Evolutionary conservation across 2,888 invertebrate genomes (phyloP), one percentile per base, ranked within the genome.

Genomic region (Tortricodes alternella): DNA sequence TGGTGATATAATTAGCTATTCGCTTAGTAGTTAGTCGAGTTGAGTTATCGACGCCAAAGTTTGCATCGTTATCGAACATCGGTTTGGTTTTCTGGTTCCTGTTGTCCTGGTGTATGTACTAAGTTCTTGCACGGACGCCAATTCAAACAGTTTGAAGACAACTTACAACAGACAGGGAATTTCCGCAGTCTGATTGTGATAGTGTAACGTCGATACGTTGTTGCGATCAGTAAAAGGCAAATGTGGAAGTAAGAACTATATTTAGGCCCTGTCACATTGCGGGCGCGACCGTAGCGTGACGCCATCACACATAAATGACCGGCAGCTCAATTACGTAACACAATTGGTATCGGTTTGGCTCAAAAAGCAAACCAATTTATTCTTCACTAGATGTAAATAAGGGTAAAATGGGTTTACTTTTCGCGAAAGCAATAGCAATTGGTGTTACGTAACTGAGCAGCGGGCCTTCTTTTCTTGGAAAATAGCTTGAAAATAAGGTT

Each of bases 1-100:
- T 41, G 24, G 48, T 55, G 48, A 41, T 41, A 24, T 55, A 55
- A 55, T 55, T 48, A 35, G 35, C 16, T 53, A 16, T 53, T 38
- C 46, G 37, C 37, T 53, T 32, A 38, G 38, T 53, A 38, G 37
- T 53, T 46, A 46, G 52, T 41, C 23, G 27, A 23, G 38, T 46
- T 46, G 39, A 38, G 38, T 16, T 44, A 44, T 15, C 39, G 34
- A 41, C 15, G 52, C 27, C 23, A 18, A 39, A 48, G 48, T 55
- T 48, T 18, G 19, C n/a, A 34, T 48, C 48, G 48, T 55, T 55
- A 55, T 48, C 41, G 39, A 29, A 38, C 32, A 38, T 53, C 53
- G 32, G 53, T 32, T 32, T 32, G 48, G 34, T 48, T 24, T 38
- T 44, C 46, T 48, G 39, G 34, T 55, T 55, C 41, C 48, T 48